Conservation (phyloP, 2,888 invertebrate species). For the Vandiemenella viatica region DNA sequence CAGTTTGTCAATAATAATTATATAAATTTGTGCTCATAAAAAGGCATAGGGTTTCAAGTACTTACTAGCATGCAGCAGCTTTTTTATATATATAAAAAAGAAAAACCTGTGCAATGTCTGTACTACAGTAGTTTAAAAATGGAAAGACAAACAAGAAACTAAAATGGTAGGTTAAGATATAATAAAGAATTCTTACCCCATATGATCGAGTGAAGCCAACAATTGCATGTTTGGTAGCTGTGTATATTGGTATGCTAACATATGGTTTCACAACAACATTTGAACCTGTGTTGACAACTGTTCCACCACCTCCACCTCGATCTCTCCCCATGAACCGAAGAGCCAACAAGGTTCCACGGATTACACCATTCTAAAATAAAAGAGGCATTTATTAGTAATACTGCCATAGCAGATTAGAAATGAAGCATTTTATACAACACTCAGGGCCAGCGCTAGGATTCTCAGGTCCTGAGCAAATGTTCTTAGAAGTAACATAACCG, state of each 20-base stretch:
- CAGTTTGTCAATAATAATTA: too few species aligned
- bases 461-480: too few species aligned
- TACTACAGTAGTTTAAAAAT: too few species aligned
- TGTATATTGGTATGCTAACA: conserved; percentile 59
- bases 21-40: too few species aligned
- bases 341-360: conserved; percentile 56
- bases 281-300: conserved; percentile 60
- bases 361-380: conserved; percentile 50
- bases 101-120: too few species aligned
- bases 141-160: too few species aligned
- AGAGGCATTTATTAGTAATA: conserved; percentile 3
- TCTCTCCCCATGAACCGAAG: conserved; percentile 61
- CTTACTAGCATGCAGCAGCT: too few species aligned
- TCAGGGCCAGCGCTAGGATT: not conserved
- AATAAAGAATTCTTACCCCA: conserved; percentile 44
- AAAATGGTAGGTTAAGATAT: too few species aligned
- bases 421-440: not conserved
- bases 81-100: too few species aligned
- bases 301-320: conserved; percentile 59
- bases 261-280: conserved; percentile 52
- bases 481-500: too few species aligned
- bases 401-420: not conserved
- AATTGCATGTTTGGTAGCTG: conserved; percentile 61
- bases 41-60: too few species aligned
- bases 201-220: conserved; percentile 57